phyloP scores from a whole-genome alignment of 1,140 invertebrate genomes.

The Solenopsis fugax region DNA sequence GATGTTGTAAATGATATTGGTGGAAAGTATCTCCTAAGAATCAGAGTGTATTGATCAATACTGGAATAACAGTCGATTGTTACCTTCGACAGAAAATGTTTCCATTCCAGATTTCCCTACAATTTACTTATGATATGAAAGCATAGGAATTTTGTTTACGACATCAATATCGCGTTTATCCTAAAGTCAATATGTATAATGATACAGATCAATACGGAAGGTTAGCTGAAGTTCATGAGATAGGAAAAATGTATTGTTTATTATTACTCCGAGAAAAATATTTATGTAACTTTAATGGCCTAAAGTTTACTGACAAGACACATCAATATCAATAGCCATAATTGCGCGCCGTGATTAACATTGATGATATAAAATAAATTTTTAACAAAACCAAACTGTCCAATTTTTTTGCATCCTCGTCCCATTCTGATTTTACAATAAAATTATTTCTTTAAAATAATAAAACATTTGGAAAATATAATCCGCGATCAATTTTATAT shows the following conservation, averaged over 20 bases:
- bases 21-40: background rate
- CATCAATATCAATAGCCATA: constrained; percentile 55
- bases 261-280: constrained; percentile 38
- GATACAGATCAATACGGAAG: background rate
- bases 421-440: background rate
- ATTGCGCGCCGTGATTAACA: constrained; percentile 60
- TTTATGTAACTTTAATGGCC: constrained; percentile 73
- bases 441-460: constrained; percentile 14
- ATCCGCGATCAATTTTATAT: background rate
- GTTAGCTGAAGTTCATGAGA: constrained; percentile 1
- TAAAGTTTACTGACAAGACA: constrained; percentile 65
- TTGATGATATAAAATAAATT: constrained; percentile 71
- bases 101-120: background rate
- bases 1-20: constrained; percentile 36
- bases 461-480: background rate
- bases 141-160: background rate
- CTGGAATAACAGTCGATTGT: background rate
- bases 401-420: background rate
- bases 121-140: constrained; percentile 14
- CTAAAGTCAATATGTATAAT: constrained; percentile 40
- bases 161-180: constrained; percentile 6
- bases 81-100: background rate
- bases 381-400: constrained; percentile 61
- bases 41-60: constrained; percentile 5
- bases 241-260: constrained; percentile 11